Evolutionary conservation across 2,113 vertebrate species (phyloP).

Genomic region (Sminthopsis crassicaudata): DNA sequence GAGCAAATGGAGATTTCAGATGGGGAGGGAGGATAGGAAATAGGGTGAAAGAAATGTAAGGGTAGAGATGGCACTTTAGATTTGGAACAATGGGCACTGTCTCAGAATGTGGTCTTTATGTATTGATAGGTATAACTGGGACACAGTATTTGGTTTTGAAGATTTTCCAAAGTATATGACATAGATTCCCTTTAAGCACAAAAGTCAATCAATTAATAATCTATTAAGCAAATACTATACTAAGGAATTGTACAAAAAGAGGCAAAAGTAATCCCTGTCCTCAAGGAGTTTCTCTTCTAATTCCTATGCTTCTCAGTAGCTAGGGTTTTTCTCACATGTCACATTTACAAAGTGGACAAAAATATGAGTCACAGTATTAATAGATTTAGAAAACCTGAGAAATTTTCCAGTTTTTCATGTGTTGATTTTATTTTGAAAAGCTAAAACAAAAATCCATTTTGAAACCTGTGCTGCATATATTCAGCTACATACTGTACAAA

Average conservation of each 20-base stretch:
- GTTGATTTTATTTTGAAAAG: slow-evolving; percentile 35
- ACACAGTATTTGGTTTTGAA: neutral
- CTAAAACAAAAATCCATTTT: slow-evolving; percentile 8
- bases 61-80: neutral
- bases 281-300: neutral
- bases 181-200: neutral
- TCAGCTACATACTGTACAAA: slow-evolving; percentile 6
- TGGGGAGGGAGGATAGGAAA: neutral
- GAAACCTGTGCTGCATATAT: slow-evolving; percentile 21
- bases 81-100: neutral
- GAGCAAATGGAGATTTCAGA: neutral
- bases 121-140: neutral
- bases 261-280: neutral
- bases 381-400: neutral
- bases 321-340: neutral
- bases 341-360: neutral
- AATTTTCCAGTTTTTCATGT: slow-evolving; percentile 30
- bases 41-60: slow-evolving; percentile 43
- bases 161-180: neutral
- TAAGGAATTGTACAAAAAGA: neutral
- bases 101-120: neutral
- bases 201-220: neutral
- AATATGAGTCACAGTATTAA: neutral
- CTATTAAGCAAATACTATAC: neutral
- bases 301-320: neutral